Conservation (phyloP, 1,140 invertebrate species). For the Coptotermes formosanus region DNA sequence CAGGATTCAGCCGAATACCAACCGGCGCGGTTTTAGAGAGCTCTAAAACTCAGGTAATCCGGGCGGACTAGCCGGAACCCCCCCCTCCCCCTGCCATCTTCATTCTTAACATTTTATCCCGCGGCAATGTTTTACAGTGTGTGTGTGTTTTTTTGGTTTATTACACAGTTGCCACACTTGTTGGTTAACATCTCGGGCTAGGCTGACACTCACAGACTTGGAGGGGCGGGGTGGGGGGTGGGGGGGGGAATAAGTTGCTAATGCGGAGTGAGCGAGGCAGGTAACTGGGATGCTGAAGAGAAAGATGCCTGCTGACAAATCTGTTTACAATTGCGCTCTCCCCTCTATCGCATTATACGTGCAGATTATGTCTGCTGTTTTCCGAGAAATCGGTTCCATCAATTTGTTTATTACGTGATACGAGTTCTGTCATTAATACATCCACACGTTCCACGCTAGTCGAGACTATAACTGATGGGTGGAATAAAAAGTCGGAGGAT, state of each 20-base stretch:
- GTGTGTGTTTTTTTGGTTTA: not conserved
- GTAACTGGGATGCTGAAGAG: not conserved
- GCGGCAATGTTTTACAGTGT: not conserved
- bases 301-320: not conserved
- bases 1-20: not conserved
- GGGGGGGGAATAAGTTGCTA: not conserved
- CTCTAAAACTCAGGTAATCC: slow-evolving; percentile 11
- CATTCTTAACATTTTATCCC: slow-evolving; percentile 15
- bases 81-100: not conserved
- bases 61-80: not conserved
- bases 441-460: no score
- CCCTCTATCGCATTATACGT: no score
- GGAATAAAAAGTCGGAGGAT: no score
- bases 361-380: no score
- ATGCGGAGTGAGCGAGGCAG: not conserved
- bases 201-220: not conserved
- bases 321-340: not conserved
- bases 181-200: not conserved
- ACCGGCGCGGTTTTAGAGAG: not conserved
- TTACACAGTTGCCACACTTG: slow-evolving; percentile 12
- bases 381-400: no score
- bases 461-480: no score
- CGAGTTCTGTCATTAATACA: no score
- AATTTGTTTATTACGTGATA: no score
- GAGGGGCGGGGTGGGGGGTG: no score